phyloP scores from a whole-genome alignment of 2,888 invertebrate species.

The Serrognathus titanus region DNA sequence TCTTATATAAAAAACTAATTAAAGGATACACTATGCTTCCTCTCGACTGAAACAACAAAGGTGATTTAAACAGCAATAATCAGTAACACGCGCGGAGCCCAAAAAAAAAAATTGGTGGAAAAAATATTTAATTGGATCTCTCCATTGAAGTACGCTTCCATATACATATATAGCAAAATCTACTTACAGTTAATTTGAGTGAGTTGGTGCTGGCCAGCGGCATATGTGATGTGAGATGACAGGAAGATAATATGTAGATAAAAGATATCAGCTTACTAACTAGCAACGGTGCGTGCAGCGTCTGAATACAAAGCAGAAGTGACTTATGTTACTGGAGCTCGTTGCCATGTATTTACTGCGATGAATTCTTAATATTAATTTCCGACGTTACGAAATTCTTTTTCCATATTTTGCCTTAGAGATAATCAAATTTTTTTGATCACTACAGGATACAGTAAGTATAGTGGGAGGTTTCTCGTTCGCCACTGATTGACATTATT shows the following conservation, averaged over 20 bases:
- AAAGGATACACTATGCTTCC: too few relatives aligned
- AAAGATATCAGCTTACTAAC: constrained; percentile 24
- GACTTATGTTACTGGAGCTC: constrained; percentile 1
- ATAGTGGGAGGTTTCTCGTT: too few relatives aligned
- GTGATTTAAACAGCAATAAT: background rate
- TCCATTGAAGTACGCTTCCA: constrained; percentile 5
- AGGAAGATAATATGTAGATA: constrained; percentile 23
- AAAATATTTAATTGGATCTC: constrained; percentile 3
- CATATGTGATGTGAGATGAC: constrained; percentile 27
- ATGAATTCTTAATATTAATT: too few relatives aligned
- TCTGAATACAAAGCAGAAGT: constrained; percentile 16
- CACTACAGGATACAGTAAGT: too few relatives aligned
- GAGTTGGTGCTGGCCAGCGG: constrained; percentile 18
- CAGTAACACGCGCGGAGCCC: background rate
- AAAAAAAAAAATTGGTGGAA: too few relatives aligned
- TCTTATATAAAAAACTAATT: too few relatives aligned
- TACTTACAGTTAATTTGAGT: constrained; percentile 16
- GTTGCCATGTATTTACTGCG: too few relatives aligned
- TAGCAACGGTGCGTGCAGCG: constrained; percentile 14
- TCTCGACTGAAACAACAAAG: too few relatives aligned
- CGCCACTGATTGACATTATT: too few relatives aligned
- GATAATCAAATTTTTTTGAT: too few relatives aligned
- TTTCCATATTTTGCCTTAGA: too few relatives aligned
- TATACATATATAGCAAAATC: constrained; percentile 6
- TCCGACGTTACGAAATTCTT: too few relatives aligned